Conservation (phyloP, 2,888 invertebrate genomes). For the Cistogaster globosa region DNA sequence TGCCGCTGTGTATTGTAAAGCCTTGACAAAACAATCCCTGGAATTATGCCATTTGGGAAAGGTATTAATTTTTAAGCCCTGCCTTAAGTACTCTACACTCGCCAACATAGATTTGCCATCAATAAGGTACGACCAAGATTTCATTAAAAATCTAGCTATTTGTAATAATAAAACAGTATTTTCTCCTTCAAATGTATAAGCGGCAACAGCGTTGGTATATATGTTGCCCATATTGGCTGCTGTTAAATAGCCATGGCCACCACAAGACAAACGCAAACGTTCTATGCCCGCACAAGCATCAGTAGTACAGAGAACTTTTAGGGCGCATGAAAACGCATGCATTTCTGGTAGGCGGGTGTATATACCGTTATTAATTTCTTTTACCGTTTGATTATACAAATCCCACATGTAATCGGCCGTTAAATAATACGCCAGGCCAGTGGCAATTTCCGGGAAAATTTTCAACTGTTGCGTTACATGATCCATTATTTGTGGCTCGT, state of each 20-base stretch:
- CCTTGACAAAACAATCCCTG: slow-evolving; percentile 82
- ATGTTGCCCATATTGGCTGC: slow-evolving; percentile 91
- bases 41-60: slow-evolving; percentile 79
- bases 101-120: slow-evolving; percentile 86
- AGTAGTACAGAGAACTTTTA: slow-evolving; percentile 92
- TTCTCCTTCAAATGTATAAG: slow-evolving; percentile 98
- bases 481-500: slow-evolving; percentile 95
- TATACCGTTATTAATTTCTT: slow-evolving; percentile 90
- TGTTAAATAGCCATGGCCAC: slow-evolving; percentile 97
- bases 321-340: slow-evolving; percentile 93
- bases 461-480: slow-evolving; percentile 97
- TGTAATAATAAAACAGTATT: slow-evolving; percentile 96
- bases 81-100: slow-evolving; percentile 87
- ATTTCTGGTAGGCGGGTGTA: slow-evolving; percentile 90
- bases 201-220: slow-evolving; percentile 90
- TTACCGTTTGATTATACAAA: slow-evolving; percentile 89
- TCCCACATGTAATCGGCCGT: slow-evolving; percentile 87
- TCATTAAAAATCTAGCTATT: slow-evolving; percentile 92
- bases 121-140: slow-evolving; percentile 88
- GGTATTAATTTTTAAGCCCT: slow-evolving; percentile 65
- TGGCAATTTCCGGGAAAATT: slow-evolving; percentile 91
- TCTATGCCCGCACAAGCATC: slow-evolving; percentile 90
- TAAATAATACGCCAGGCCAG: slow-evolving; percentile 88
- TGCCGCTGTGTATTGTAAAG: slow-evolving; percentile 83
- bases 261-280: slow-evolving; percentile 93